Evolutionary conservation across 2,888 invertebrate species (phyloP).

Genomic region (Heliconius erato): DNA sequence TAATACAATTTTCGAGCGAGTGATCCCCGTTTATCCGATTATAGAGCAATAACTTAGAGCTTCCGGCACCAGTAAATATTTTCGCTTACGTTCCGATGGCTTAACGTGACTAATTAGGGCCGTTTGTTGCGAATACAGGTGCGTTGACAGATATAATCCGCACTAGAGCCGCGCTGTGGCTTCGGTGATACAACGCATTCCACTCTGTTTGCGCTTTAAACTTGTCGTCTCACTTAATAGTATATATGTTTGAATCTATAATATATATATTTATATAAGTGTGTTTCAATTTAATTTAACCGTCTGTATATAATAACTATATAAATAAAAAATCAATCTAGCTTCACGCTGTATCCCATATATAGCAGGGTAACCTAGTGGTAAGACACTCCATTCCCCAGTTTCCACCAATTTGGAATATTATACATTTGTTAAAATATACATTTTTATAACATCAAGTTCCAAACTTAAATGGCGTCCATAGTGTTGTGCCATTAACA

Average conservation of each 20-base stretch:
- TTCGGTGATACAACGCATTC: slow-evolving; percentile 31
- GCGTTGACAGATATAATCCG: slow-evolving; percentile 74
- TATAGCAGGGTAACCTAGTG: no score
- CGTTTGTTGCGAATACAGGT: slow-evolving; percentile 77
- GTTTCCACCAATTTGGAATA: no score
- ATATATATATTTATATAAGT: neutral
- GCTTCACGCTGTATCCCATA: no score
- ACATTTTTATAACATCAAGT: neutral
- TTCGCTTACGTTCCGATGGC: slow-evolving; percentile 69
- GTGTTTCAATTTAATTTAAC: neutral
- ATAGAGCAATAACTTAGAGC: slow-evolving; percentile 78
- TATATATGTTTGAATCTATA: neutral
- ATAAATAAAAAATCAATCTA: no score
- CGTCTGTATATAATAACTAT: neutral
- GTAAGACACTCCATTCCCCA: no score
- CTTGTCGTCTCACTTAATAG: slow-evolving; percentile 16
- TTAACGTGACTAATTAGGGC: slow-evolving; percentile 76
- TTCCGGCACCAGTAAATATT: slow-evolving; percentile 77
- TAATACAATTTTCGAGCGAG: slow-evolving; percentile 80
- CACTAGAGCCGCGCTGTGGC: slow-evolving; percentile 51
- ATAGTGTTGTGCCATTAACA: neutral
- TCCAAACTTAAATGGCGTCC: neutral
- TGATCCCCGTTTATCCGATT: slow-evolving; percentile 82
- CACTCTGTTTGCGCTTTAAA: slow-evolving; percentile 25
- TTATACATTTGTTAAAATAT: neutral